Conservation (phyloP, 2,113 vertebrate species). For the Hystrix brachyura region DNA sequence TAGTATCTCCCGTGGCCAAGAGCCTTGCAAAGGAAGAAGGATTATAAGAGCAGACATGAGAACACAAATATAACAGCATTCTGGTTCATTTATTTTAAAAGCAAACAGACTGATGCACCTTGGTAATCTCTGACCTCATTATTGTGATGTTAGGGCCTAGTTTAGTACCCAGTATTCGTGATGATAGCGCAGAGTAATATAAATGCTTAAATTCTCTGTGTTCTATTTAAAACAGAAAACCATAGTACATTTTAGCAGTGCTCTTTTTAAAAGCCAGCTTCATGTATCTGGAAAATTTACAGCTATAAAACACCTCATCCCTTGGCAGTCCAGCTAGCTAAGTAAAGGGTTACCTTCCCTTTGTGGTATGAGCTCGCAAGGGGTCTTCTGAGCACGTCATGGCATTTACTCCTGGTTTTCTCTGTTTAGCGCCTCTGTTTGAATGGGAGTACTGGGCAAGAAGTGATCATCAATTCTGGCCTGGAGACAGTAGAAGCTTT, state of each 20-base stretch:
- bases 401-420: background rate
- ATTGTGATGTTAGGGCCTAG: rapidly evolving
- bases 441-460: conserved; percentile 96
- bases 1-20: background rate
- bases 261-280: background rate
- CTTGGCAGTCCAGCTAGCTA: background rate
- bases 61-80: background rate
- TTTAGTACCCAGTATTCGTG: background rate
- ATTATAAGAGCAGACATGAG: background rate
- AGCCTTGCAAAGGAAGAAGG: background rate
- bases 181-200: no score
- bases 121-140: rapidly evolving
- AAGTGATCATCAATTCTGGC: conserved; percentile 93
- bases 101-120: background rate
- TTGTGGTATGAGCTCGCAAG: no score
- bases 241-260: background rate
- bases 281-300: background rate
- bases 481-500: conserved; percentile 97
- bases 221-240: background rate
- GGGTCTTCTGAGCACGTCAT: background rate
- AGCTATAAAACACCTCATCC: background rate
- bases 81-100: background rate
- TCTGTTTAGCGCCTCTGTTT: conserved; percentile 94
- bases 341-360: background rate
- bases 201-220: background rate